These are phyloP conservation scores for Pseudoatta argentina DNA, from an alignment of 1,140 invertebrate species.

Conservation along the genomic window DNA sequence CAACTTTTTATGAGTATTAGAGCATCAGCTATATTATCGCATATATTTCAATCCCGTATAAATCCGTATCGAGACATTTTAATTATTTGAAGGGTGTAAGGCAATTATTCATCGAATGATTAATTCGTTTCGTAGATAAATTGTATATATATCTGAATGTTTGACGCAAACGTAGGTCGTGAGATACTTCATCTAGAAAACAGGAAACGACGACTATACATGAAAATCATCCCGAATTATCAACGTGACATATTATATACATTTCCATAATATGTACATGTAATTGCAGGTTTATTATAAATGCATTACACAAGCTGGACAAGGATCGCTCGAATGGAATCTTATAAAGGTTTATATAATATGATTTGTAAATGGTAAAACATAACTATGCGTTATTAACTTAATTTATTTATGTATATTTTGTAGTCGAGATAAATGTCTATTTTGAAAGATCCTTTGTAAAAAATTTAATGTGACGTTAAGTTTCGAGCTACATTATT, in stretches of 20 bases:
- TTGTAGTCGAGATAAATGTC: constrained; percentile 43
- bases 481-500: constrained; percentile 6
- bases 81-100: constrained; percentile 25
- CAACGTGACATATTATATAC: neutral
- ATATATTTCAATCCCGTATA: constrained; percentile 30
- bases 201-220: neutral
- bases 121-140: constrained; percentile 47
- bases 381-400: constrained; percentile 26
- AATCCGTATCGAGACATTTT: constrained; percentile 39
- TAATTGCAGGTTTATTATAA: constrained; percentile 36
- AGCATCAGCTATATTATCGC: neutral
- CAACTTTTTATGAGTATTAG: constrained; percentile 59
- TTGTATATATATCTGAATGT: constrained; percentile 58
- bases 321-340: constrained; percentile 35
- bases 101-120: constrained; percentile 12
- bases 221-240: constrained; percentile 9
- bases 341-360: constrained; percentile 50
- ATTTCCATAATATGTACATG: constrained; percentile 40
- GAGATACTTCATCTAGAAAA: constrained; percentile 60
- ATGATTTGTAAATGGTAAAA: constrained; percentile 49
- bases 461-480: neutral
- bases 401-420: constrained; percentile 44
- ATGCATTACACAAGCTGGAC: neutral
- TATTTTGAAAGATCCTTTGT: constrained; percentile 26
- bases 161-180: constrained; percentile 20